Evolutionary conservation across 2,888 invertebrate species (phyloP).

Genomic region (Pemphredon lugubris): DNA sequence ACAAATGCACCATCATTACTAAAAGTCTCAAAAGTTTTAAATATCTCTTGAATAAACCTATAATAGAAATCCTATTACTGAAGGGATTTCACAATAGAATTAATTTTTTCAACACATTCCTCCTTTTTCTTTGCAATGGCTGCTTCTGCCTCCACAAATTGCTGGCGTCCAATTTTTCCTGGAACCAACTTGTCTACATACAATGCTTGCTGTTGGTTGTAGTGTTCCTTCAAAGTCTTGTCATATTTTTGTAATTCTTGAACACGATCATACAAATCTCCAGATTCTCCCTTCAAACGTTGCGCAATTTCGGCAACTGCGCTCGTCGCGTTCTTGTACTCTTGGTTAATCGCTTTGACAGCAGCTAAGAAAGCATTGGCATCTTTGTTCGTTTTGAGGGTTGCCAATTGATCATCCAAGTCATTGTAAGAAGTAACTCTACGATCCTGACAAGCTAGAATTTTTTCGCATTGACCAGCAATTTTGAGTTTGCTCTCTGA

Average conservation of each 20-base stretch:
- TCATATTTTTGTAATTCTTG: constrained; percentile 84
- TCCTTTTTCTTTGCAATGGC: constrained; percentile 83
- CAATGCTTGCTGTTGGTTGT: constrained; percentile 81
- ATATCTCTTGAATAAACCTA: not conserved
- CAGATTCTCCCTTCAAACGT: constrained; percentile 84
- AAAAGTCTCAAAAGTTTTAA: constrained; percentile 33
- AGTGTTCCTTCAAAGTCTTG: constrained; percentile 80
- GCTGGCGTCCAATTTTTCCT: constrained; percentile 84
- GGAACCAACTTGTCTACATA: constrained; percentile 85
- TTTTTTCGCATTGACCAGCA: constrained; percentile 82
- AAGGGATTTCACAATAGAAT: constrained; percentile 81
- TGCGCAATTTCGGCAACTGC: constrained; percentile 82
- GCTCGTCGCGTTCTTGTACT: constrained; percentile 83
- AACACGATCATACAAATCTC: constrained; percentile 85
- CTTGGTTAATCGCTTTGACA: constrained; percentile 84
- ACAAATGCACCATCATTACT: constrained; percentile 35
- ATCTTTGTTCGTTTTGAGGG: constrained; percentile 85
- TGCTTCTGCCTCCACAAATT: constrained; percentile 84
- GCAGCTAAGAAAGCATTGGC: constrained; percentile 80
- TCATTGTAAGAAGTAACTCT: constrained; percentile 84
- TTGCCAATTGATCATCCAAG: constrained; percentile 84
- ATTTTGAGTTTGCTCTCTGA: constrained; percentile 81
- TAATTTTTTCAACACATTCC: constrained; percentile 83
- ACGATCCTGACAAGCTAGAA: constrained; percentile 84
- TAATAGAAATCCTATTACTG: constrained; percentile 67